phyloP scores from a whole-genome alignment of 1,140 invertebrate genomes.

The Drosophila orena region DNA sequence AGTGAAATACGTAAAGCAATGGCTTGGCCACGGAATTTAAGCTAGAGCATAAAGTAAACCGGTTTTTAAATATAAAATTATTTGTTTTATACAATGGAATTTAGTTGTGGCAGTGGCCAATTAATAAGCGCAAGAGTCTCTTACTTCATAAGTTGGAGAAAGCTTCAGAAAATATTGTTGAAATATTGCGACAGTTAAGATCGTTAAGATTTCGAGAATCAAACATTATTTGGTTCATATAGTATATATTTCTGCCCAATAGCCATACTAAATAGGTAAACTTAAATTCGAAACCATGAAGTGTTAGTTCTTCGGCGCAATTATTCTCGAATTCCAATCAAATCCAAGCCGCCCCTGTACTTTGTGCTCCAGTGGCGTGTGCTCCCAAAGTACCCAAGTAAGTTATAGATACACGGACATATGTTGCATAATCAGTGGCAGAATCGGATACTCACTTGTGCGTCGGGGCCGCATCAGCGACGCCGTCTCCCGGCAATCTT shows the following conservation, averaged over 20 bases:
- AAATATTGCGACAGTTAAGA: background rate
- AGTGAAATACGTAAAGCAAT: slow-evolving; percentile 5
- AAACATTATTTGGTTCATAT: too few relatives aligned
- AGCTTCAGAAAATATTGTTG: background rate
- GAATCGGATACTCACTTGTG: slow-evolving; percentile 79
- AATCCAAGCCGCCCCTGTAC: slow-evolving; percentile 25
- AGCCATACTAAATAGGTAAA: background rate
- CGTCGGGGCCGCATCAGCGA: slow-evolving; percentile 67
- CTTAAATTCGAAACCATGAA: background rate
- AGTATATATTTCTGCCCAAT: too few relatives aligned
- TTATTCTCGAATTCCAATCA: slow-evolving; percentile 17
- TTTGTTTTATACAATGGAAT: too few relatives aligned
- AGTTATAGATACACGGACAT: slow-evolving; percentile 32
- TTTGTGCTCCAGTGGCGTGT: slow-evolving; percentile 48
- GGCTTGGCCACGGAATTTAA: slow-evolving; percentile 8
- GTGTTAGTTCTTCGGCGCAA: background rate
- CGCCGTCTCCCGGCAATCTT: slow-evolving; percentile 40
- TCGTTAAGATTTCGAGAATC: background rate
- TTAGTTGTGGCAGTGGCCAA: background rate
- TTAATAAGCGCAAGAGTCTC: slow-evolving; percentile 1
- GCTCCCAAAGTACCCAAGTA: slow-evolving; percentile 19
- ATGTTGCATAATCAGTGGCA: slow-evolving; percentile 10
- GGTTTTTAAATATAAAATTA: slow-evolving; percentile 2
- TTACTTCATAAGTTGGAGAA: background rate
- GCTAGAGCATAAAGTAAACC: slow-evolving; percentile 36